These are phyloP conservation scores for Eremophila alpestris DNA, from an alignment of 2,797 vertebrate species.

Conservation along the genomic window DNA sequence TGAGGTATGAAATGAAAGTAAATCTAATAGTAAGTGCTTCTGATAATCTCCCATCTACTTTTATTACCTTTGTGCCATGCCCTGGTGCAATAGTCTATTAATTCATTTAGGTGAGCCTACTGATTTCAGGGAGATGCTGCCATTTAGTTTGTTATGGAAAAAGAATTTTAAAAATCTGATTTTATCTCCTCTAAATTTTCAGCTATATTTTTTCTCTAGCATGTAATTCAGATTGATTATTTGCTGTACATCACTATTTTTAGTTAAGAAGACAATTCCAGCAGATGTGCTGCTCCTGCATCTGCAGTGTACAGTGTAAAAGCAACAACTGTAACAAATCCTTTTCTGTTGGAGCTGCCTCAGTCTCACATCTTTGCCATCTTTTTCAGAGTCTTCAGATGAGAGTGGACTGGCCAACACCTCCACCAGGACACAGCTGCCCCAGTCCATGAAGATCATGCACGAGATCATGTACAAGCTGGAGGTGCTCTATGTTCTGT, in stretches of 20 bases:
- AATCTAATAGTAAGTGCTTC: not conserved
- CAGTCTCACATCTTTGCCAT: conserved; percentile 25
- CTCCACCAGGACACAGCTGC: conserved; percentile 88
- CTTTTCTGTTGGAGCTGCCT: not conserved
- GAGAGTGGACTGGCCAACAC: conserved; percentile 89
- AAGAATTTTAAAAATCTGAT: not conserved
- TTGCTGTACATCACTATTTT: not conserved
- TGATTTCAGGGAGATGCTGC: not conserved
- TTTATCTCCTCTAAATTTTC: not conserved
- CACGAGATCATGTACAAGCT: conserved; percentile 99
- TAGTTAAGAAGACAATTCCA: not conserved
- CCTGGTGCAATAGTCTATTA: not conserved
- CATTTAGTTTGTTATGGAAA: not conserved
- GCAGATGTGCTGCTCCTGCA: not conserved
- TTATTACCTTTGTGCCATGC: not conserved
- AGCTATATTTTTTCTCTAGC: not conserved
- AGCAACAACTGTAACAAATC: not conserved
- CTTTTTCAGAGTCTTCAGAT: conserved; percentile 88
- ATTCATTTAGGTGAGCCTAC: not conserved
- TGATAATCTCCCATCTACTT: not conserved
- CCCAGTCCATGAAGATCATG: conserved; percentile 98
- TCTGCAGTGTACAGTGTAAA: not conserved
- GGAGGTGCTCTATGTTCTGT: conserved; percentile 96
- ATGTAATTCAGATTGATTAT: not conserved
- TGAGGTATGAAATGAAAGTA: not conserved